Conservation (phyloP, 2,113 vertebrate genomes). For the Lonchura striata region DNA sequence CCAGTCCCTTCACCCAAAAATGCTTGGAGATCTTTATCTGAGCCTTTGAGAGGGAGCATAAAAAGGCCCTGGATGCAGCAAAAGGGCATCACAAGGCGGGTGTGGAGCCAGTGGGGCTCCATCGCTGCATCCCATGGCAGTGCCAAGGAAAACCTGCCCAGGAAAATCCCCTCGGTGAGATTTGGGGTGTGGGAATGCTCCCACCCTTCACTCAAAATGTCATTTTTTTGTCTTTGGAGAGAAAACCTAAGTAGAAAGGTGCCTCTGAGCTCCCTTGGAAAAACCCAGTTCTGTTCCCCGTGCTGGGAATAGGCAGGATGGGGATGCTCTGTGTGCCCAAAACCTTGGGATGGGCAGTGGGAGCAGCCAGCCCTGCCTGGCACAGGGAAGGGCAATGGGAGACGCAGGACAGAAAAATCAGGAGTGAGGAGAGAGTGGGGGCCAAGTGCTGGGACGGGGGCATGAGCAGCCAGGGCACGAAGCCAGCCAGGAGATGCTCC, state of each 20-base stretch:
- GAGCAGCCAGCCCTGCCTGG: neutral
- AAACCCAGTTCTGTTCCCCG: fast-evolving
- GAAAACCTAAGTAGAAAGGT: neutral
- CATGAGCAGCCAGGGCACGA: neutral
- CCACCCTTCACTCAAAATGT: neutral
- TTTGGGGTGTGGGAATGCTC: neutral
- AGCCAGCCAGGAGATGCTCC: neutral
- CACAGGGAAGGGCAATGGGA: neutral
- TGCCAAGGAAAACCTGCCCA: neutral
- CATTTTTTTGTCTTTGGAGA: neutral
- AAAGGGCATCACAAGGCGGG: fast-evolving
- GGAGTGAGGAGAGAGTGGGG: neutral
- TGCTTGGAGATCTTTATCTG: fast-evolving
- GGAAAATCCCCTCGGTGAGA: fast-evolving
- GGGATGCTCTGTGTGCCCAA: neutral
- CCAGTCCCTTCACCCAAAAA: neutral
- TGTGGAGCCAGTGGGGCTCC: fast-evolving
- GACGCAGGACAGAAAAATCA: fast-evolving
- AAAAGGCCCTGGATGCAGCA: neutral
- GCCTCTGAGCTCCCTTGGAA: fast-evolving
- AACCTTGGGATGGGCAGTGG: fast-evolving
- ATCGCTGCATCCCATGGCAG: neutral
- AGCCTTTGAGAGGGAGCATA: fast-evolving
- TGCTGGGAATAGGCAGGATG: neutral
- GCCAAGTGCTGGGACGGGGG: neutral